Percentiles rank a stretch among this genome's conserved stretches.
Conservation (phyloP, 2,888 invertebrate genomes). For the Tromatobia lineatoria region DNA sequence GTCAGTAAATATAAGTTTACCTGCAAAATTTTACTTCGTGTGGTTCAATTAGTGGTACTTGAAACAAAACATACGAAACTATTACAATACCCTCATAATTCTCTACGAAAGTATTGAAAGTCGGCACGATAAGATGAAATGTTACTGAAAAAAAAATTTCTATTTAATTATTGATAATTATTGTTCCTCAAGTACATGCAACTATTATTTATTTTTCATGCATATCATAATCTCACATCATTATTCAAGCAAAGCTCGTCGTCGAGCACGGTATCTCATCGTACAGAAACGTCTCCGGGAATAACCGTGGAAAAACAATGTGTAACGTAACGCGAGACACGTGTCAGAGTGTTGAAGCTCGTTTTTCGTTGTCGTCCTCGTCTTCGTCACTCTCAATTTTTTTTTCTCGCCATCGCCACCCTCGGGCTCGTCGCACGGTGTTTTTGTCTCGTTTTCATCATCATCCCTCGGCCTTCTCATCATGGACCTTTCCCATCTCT, state of each 20-base stretch:
- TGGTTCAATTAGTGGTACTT: background rate
- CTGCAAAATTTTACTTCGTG: too few relatives aligned
- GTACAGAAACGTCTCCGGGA: conserved; percentile 44
- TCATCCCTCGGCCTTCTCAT: conserved; percentile 55
- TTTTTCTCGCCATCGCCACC: conserved; percentile 29
- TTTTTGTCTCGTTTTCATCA: conserved; percentile 60
- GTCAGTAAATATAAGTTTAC: too few relatives aligned
- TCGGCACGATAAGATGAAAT: background rate
- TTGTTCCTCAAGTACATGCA: background rate
- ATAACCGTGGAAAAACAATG: conserved; percentile 65
- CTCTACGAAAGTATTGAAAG: background rate
- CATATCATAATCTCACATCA: conserved; percentile 1
- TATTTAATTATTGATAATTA: background rate
- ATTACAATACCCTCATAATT: background rate
- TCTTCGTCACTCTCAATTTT: conserved; percentile 49
- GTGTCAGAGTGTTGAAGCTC: conserved; percentile 57
- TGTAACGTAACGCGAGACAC: conserved; percentile 62
- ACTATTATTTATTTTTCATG: background rate
- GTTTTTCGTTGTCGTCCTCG: conserved; percentile 60
- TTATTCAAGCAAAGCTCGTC: conserved; percentile 35
- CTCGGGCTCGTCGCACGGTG: conserved; percentile 31
- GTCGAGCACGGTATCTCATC: conserved; percentile 32
- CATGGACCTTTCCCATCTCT: conserved; percentile 38
- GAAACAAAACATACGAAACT: background rate
- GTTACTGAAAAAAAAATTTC: background rate